phyloP scores from a whole-genome alignment of 2,113 vertebrate genomes.

The Lepus americanus region DNA sequence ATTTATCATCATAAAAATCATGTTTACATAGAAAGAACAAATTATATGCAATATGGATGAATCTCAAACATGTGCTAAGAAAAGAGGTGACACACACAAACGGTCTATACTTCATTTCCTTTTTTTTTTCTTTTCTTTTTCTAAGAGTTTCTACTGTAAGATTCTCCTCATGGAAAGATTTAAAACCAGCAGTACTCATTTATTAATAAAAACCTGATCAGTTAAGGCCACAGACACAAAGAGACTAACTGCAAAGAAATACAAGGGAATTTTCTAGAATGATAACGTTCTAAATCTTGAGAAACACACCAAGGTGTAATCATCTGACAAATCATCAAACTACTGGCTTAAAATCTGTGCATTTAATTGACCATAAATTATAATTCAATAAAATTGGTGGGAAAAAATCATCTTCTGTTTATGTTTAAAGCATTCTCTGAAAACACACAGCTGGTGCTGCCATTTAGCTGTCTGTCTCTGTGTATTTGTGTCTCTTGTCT shows the following conservation, averaged over 20 bases:
- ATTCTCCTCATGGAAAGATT: conserved; percentile 1
- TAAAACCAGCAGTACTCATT: conserved; percentile 41
- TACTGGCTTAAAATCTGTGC: neutral
- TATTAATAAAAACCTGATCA: conserved; percentile 20
- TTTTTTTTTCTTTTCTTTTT: too few relatives aligned
- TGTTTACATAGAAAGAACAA: neutral
- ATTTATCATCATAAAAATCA: neutral
- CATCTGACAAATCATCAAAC: neutral
- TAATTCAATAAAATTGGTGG: neutral
- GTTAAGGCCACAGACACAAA: neutral
- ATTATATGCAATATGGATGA: neutral
- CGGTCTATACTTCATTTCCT: too few relatives aligned
- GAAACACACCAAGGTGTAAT: neutral
- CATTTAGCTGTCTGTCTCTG: too few relatives aligned
- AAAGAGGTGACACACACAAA: neutral
- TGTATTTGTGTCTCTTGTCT: too few relatives aligned
- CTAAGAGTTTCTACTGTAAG: neutral
- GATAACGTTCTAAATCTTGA: neutral
- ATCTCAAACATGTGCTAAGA: neutral
- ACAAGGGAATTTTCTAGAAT: neutral
- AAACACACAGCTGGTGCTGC: neutral
- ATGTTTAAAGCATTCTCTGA: conserved; percentile 11
- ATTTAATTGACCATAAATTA: neutral
- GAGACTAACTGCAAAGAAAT: neutral
- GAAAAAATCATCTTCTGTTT: conserved; percentile 1